Base-by-base conservation (phyloP, 2,888 invertebrate genomes). In the Ophion ventricosus region DNA sequence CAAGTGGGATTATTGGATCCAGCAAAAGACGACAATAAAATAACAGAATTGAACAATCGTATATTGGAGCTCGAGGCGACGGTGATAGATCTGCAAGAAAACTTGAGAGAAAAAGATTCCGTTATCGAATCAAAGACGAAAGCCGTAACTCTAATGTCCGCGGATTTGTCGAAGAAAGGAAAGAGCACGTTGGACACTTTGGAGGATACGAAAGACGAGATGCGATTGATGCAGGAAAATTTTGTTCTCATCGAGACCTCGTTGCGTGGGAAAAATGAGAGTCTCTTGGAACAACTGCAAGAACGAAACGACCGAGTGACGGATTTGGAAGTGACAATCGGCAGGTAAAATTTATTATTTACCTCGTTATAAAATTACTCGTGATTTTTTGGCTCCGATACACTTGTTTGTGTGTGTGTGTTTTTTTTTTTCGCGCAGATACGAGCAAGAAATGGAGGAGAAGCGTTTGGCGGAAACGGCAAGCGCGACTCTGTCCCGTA, bases 1-100 rank as follows among this genome's bases (percentile, higher is more conserved):
- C 90, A 91, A 72, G 75, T 90, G 25, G 93, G 93, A 26, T 93
- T 94, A 88, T 92, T 95, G n/a, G n/a, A n/a, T 83, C 93, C 95
- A 20, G 95, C 94, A 83, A 96, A 96, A 89, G 96, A 96, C 10
- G 43, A 43, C 90, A 95, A 94, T 80, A 94, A 94, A 89, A 95
- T 97, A 80, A 91, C 95, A 56, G 96, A 97, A 89, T 94, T 97
- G 82, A 95, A 95, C 90, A 95, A 95, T 87, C 95, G 95, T 91
- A 95, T 97, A n/a, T 94, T 96, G 87, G 96, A 96, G 89, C 94
- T 97, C 92, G 97, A 98, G 93, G 95, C 96, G 10, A 95, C 95
- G 84, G 95, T 98, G 69, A 93, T 98, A 86, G 98, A 98, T 92
- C 94, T 97, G 72, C 97, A 97, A 93, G 98, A 98, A 92, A 96